phyloP scores from a whole-genome alignment of 2,113 vertebrate species.

The Cygnus atratus region DNA sequence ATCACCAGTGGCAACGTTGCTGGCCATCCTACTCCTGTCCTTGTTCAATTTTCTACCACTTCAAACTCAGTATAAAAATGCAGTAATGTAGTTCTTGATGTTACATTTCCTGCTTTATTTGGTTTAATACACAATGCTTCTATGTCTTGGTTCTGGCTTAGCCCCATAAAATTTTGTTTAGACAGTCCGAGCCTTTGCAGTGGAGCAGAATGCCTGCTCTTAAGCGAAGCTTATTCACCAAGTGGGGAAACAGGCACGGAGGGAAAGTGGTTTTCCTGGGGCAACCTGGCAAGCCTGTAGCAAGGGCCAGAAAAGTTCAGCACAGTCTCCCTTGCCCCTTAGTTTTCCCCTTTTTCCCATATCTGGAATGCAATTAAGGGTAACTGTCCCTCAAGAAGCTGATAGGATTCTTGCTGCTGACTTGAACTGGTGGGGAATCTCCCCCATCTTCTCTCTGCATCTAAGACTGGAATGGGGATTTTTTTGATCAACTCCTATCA shows the following conservation, averaged over 20 bases:
- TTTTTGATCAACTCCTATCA: not conserved
- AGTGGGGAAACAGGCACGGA: not conserved
- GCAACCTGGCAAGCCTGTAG: not conserved
- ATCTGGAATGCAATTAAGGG: not conserved
- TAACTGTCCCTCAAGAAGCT: not conserved
- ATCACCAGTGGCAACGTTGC: not conserved
- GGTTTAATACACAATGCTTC: not conserved
- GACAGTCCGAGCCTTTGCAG: not conserved
- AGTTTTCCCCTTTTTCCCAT: not conserved
- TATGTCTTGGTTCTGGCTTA: not conserved
- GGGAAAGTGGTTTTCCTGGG: not conserved
- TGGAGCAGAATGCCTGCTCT: not conserved
- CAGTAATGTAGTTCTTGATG: accelerated
- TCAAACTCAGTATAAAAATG: not conserved
- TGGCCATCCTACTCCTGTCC: not conserved
- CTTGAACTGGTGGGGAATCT: not conserved
- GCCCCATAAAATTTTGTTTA: not conserved
- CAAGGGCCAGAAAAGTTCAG: not conserved
- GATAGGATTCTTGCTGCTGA: not conserved
- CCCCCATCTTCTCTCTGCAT: not conserved
- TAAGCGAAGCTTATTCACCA: not conserved
- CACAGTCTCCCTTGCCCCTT: not conserved
- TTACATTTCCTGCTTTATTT: not conserved
- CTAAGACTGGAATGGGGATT: not conserved
- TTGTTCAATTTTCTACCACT: not conserved